A percentile compares a stretch with the other conserved stretches of the same genome.
Evolutionary conservation across 2,797 vertebrate species (phyloP).

Genomic region (Gouania willdenowi): DNA sequence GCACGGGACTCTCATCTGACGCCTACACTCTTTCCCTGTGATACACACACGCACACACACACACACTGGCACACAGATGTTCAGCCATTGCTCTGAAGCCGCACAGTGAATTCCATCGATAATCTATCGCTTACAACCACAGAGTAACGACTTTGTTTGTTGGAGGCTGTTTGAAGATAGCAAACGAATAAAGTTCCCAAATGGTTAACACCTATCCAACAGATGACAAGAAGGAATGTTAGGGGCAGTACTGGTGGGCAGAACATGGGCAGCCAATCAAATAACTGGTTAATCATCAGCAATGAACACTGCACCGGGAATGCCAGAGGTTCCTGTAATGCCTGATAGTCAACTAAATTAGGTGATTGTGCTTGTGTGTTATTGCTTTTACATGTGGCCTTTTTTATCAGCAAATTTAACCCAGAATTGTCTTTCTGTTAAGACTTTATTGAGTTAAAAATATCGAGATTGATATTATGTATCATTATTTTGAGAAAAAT

Average conservation of each 20-base stretch:
- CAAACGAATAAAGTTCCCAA: background rate
- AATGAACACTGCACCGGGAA: conserved; percentile 21
- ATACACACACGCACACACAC: background rate
- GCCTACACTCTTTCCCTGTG: conserved; percentile 16
- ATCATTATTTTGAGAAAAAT: too few relatives aligned
- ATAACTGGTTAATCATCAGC: conserved; percentile 42
- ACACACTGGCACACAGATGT: conserved; percentile 12
- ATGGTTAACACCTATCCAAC: conserved; percentile 29
- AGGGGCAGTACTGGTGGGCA: conserved; percentile 49
- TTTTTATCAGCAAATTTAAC: too few relatives aligned
- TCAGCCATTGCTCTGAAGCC: conserved; percentile 1
- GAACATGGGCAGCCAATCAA: conserved; percentile 41
- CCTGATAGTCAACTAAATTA: too few relatives aligned
- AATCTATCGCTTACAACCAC: background rate
- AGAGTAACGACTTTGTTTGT: background rate
- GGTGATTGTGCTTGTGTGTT: too few relatives aligned
- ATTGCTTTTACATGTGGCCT: too few relatives aligned
- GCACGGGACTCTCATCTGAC: conserved; percentile 79
- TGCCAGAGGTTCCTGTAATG: conserved; percentile 32
- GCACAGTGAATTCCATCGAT: conserved; percentile 8
- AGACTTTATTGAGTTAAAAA: too few relatives aligned
- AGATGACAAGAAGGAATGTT: conserved; percentile 48
- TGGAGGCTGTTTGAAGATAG: background rate
- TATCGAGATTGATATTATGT: too few relatives aligned
- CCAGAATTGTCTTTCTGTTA: too few relatives aligned